Conservation (phyloP, 2,797 vertebrate species). For the Myotis vivesi region DNA sequence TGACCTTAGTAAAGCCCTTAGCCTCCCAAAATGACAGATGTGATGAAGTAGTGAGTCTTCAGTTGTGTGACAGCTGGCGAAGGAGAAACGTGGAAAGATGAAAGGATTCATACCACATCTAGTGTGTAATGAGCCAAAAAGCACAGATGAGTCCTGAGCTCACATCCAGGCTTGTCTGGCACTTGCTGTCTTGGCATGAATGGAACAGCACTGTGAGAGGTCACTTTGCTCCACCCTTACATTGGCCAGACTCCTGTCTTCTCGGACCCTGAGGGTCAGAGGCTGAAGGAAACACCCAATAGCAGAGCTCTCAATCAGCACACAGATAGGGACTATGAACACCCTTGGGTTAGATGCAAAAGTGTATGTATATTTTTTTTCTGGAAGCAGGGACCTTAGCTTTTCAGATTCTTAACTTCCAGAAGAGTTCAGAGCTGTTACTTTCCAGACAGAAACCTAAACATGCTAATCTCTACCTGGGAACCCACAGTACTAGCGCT, state of each 20-base stretch:
- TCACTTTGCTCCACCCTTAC: background rate
- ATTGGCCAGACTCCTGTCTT: background rate
- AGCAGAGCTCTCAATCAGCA: background rate
- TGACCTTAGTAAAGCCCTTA: background rate
- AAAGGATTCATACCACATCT: background rate
- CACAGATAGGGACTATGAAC: background rate
- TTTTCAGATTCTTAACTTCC: constrained; percentile 1
- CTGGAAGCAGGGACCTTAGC: background rate
- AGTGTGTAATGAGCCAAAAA: background rate
- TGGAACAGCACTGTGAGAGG: background rate
- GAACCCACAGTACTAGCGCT: background rate
- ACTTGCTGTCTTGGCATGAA: background rate
- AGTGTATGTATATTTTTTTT: background rate
- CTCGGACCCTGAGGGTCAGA: background rate
- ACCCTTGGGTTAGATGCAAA: background rate
- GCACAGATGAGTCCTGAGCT: background rate
- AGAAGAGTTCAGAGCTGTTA: background rate
- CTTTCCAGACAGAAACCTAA: constrained; percentile 1
- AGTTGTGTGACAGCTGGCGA: background rate
- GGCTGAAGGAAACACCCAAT: background rate
- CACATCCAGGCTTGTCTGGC: background rate
- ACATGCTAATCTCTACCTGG: background rate
- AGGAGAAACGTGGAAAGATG: background rate
- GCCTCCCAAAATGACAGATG: background rate
- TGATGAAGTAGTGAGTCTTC: background rate